Conservation (phyloP, 1,140 invertebrate genomes). For the Oedothorax gibbosus region DNA sequence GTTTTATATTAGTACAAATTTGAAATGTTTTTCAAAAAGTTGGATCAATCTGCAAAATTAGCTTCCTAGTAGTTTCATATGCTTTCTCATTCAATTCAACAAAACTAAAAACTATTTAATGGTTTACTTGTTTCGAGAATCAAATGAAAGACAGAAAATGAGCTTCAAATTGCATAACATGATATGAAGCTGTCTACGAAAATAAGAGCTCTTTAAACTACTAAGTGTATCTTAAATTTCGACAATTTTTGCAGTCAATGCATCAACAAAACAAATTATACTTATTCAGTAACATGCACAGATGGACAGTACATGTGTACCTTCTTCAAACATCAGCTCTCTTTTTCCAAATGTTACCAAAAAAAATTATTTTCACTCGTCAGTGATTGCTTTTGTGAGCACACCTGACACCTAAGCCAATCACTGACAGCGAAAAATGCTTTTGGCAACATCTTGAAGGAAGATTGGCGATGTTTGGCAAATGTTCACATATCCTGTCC, state of each 20-base stretch:
- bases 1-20: not conserved
- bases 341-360: no score
- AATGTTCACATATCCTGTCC: no score
- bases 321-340: not conserved
- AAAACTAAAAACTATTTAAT: not conserved
- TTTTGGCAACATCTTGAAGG: no score
- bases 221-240: not conserved
- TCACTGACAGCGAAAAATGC: no score
- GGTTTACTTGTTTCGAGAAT: not conserved
- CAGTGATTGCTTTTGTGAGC: no score
- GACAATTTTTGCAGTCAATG: not conserved
- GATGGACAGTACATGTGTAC: not conserved
- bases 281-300: not conserved
- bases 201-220: not conserved
- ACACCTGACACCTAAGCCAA: no score
- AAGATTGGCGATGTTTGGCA: no score
- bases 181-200: not conserved
- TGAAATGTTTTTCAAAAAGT: not conserved
- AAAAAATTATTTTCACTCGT: no score
- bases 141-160: not conserved
- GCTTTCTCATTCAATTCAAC: not conserved
- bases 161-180: not conserved
- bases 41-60: not conserved
- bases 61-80: not conserved
- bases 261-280: not conserved